Conservation (phyloP, 2,113 vertebrate genomes). For the Chloebia gouldiae region DNA sequence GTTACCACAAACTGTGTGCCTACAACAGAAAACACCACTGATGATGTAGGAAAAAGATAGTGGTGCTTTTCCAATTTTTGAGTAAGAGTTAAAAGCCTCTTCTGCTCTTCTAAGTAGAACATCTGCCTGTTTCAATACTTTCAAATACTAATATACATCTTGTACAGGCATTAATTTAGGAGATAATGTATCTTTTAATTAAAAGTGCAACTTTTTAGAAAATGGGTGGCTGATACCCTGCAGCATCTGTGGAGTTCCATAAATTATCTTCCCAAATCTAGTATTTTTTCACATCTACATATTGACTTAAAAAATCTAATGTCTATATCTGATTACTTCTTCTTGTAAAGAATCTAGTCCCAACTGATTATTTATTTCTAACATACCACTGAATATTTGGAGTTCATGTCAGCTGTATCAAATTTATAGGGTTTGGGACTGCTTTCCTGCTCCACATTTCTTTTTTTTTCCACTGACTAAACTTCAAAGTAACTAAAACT, state of each 20-base stretch:
- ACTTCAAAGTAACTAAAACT: background rate
- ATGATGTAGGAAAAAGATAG: background rate
- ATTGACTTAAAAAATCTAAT: background rate
- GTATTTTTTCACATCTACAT: background rate
- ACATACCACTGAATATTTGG: background rate
- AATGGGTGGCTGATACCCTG: background rate
- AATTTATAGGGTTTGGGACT: background rate
- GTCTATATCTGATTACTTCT: background rate
- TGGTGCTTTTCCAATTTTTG: background rate
- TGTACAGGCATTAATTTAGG: background rate
- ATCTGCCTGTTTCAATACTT: background rate
- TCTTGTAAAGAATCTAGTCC: background rate
- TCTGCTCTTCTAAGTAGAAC: background rate
- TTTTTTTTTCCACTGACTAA: background rate
- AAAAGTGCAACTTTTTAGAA: background rate
- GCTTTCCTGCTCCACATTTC: background rate
- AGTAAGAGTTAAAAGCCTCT: background rate
- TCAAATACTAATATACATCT: background rate
- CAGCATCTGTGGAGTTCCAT: background rate
- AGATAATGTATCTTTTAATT: slow-evolving; percentile 26
- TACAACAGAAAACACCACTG: background rate
- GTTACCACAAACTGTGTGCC: background rate
- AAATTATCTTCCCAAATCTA: background rate
- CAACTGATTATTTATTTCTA: background rate
- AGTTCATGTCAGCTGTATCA: background rate